These are phyloP conservation scores for Rhopalosiphum maidis DNA, from an alignment of 1,140 invertebrate genomes.

Conservation along the genomic window DNA sequence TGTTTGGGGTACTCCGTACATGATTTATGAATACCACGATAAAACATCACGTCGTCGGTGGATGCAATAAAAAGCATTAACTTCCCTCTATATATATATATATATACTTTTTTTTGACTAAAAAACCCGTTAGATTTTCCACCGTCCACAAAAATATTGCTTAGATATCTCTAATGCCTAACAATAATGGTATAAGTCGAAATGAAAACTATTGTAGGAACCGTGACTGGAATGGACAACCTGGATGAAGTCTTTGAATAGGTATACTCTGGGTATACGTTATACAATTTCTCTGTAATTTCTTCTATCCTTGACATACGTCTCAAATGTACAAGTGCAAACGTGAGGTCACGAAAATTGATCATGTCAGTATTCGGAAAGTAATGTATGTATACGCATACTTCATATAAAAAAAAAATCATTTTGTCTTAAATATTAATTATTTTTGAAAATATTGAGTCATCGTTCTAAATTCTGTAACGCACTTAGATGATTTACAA, in stretches of 20 bases:
- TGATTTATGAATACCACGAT: constrained; percentile 45
- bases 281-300: constrained; percentile 10
- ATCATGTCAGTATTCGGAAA: neutral
- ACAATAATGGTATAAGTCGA: constrained; percentile 49
- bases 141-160: constrained; percentile 34
- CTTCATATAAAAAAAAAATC: neutral
- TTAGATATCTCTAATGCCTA: constrained; percentile 39
- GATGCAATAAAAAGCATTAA: constrained; percentile 56
- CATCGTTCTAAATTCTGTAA: neutral
- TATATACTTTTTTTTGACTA: constrained; percentile 22
- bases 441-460: constrained; percentile 1
- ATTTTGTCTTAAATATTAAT: constrained; percentile 4
- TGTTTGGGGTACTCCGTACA: constrained; percentile 26
- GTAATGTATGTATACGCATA: neutral
- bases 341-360: constrained; percentile 15
- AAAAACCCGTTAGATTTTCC: constrained; percentile 46
- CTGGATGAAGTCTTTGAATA: neutral
- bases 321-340: neutral
- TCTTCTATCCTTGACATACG: constrained; percentile 5
- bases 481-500: neutral
- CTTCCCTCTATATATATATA: neutral
- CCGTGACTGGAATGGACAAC: constrained; percentile 47
- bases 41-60: constrained; percentile 48
- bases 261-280: constrained; percentile 16
- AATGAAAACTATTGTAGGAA: constrained; percentile 44